phyloP scores from a whole-genome alignment of 2,113 vertebrate genomes.

The Myiozetetes cayanensis region DNA sequence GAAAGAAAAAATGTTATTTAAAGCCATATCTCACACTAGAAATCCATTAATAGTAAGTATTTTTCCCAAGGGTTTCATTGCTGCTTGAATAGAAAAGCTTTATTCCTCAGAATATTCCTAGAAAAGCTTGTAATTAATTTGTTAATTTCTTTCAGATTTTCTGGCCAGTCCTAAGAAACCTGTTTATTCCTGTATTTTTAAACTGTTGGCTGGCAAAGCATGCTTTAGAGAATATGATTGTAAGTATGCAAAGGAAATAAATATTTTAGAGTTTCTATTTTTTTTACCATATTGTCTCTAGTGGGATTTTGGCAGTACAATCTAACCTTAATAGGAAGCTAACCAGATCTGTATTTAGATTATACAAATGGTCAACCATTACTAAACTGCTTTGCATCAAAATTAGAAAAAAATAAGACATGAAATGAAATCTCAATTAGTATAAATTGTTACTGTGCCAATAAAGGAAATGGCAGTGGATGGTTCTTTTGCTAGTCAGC shows the following conservation, averaged over 20 bases:
- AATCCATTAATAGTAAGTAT: background rate
- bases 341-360: background rate
- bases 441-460: background rate
- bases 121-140: conserved; percentile 5
- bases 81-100: background rate
- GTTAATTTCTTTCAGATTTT: conserved; percentile 78
- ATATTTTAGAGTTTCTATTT: background rate
- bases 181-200: conserved; percentile 87
- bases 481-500: background rate
- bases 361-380: background rate
- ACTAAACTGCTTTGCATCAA: background rate
- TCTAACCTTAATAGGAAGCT: background rate
- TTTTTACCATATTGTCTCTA: background rate
- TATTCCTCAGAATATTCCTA: background rate
- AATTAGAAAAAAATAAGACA: background rate
- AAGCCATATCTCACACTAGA: background rate
- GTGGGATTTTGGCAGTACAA: background rate
- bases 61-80: background rate
- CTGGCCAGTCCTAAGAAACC: conserved; percentile 79
- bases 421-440: background rate
- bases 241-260: conserved; percentile 72
- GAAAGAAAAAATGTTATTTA: background rate
- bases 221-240: conserved; percentile 86
- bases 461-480: background rate
- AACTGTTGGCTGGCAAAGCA: conserved; percentile 88